Percentiles rank a stretch among this genome's conserved stretches.
phyloP scores from a whole-genome alignment of 1,140 invertebrate genomes.

The Varroa destructor region DNA sequence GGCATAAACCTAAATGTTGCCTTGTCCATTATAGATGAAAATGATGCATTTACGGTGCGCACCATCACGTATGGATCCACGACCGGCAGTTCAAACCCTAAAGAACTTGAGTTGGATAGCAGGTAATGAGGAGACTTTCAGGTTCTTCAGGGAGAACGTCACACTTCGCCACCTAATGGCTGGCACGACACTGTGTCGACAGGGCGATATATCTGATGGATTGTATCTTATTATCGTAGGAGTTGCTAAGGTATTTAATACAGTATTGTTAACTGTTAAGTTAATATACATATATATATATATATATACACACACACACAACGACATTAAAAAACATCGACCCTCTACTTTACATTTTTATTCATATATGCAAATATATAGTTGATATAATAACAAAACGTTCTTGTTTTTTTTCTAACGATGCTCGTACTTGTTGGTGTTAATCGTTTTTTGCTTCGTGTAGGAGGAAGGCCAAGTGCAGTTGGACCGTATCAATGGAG shows the following conservation, averaged over 20 bases:
- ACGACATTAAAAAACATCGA: too few relatives aligned
- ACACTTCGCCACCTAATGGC: slow-evolving; percentile 6
- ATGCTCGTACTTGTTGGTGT: too few relatives aligned
- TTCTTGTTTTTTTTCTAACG: too few relatives aligned
- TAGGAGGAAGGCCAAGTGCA: slow-evolving; percentile 22
- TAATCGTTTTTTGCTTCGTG: too few relatives aligned
- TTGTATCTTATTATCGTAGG: slow-evolving; percentile 42
- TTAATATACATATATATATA: background rate
- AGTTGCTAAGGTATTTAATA: slow-evolving; percentile 38
- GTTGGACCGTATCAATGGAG: slow-evolving; percentile 29
- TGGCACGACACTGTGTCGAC: slow-evolving; percentile 12
- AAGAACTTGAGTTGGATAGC: slow-evolving; percentile 38
- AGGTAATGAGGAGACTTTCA: slow-evolving; percentile 37
- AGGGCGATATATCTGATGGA: slow-evolving; percentile 37
- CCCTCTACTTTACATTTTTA: too few relatives aligned
- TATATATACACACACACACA: too few relatives aligned
- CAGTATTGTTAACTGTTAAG: background rate
- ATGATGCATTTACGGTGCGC: slow-evolving; percentile 39
- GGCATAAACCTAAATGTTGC: too few relatives aligned
- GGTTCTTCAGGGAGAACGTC: slow-evolving; percentile 38
- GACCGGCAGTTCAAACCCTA: slow-evolving; percentile 38
- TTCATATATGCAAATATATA: too few relatives aligned
- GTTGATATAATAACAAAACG: too few relatives aligned
- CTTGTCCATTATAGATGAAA: slow-evolving; percentile 31
- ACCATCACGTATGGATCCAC: slow-evolving; percentile 38